Conservation (phyloP, 2,797 vertebrate species). For the Coranthus polyacanthus region DNA sequence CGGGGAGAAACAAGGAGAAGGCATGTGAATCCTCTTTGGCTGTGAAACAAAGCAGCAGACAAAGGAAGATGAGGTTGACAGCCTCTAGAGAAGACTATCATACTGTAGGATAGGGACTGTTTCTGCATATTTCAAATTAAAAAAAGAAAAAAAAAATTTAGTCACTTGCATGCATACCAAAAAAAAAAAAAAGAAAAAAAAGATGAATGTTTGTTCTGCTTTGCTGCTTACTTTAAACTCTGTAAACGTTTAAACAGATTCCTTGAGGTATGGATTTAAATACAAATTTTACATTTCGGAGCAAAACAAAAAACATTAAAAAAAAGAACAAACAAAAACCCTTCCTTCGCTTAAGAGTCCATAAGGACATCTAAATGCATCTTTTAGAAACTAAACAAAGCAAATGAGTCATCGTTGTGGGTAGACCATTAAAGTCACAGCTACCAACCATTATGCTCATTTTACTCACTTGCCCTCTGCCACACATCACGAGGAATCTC, state of each 20-base stretch:
- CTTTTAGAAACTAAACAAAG: conserved; percentile 49
- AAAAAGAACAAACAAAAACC: neutral
- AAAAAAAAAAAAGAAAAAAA: conserved; percentile 36
- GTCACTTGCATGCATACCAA: conserved; percentile 22
- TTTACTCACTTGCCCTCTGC: conserved; percentile 41
- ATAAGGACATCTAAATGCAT: conserved; percentile 18
- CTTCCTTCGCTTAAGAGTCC: neutral
- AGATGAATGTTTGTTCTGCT: conserved; percentile 10
- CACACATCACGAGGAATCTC: conserved; percentile 29
- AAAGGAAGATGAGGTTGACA: conserved; percentile 79
- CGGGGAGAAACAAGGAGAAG: conserved; percentile 59
- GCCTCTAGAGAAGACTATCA: conserved; percentile 72
- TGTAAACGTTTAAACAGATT: conserved; percentile 26
- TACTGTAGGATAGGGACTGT: conserved; percentile 53
- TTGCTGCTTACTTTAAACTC: neutral
- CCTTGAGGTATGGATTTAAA: neutral
- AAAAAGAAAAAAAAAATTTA: conserved; percentile 51
- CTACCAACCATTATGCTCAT: conserved; percentile 46
- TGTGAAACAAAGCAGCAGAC: conserved; percentile 77
- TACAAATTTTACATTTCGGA: conserved; percentile 3
- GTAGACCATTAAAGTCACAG: conserved; percentile 32
- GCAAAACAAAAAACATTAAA: too few species aligned
- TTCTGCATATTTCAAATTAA: conserved; percentile 36
- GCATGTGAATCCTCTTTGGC: conserved; percentile 76
- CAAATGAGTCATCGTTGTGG: conserved; percentile 53